Evolutionary conservation across 2,888 invertebrate species (phyloP).

Genomic region (Itoplectis maculator): DNA sequence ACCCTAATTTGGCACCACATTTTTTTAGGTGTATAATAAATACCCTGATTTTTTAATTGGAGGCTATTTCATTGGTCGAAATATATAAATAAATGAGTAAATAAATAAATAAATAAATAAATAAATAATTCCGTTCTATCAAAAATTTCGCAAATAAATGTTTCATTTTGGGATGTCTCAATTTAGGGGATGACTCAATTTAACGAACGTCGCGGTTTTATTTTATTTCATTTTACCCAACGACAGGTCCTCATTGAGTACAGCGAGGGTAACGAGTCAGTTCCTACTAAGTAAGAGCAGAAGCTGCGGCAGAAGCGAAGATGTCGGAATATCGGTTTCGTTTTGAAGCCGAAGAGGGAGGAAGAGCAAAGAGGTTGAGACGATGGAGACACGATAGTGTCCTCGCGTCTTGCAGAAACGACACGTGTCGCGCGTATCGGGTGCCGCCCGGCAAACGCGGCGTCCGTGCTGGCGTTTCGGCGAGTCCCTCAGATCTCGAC

Average conservation of each 20-base stretch:
- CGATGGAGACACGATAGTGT: conserved; percentile 66
- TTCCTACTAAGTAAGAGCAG: not conserved
- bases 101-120: no score
- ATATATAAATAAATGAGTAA: no score
- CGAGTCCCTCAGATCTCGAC: conserved; percentile 78
- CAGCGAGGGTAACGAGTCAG: not conserved
- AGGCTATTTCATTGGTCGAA: no score
- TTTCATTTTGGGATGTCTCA: no score
- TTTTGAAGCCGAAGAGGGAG: not conserved
- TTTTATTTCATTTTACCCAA: not conserved
- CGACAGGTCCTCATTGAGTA: not conserved
- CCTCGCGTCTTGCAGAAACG: conserved; percentile 73
- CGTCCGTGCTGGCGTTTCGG: conserved; percentile 63
- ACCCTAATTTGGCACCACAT: no score
- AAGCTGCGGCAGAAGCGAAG: not conserved
- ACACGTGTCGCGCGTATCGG: conserved; percentile 78
- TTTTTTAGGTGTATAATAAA: no score
- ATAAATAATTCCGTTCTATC: no score
- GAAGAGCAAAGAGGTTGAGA: conserved; percentile 8
- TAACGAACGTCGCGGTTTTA: no score
- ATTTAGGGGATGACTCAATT: no score
- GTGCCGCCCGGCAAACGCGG: conserved; percentile 69
- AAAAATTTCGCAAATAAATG: no score
- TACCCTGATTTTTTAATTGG: no score
- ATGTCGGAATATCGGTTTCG: conserved; percentile 10